Evolutionary conservation across 2,888 invertebrate genomes (phyloP), one percentile per base, ranked within the genome.

Genomic region (Heteromyza rotundicornis): DNA sequence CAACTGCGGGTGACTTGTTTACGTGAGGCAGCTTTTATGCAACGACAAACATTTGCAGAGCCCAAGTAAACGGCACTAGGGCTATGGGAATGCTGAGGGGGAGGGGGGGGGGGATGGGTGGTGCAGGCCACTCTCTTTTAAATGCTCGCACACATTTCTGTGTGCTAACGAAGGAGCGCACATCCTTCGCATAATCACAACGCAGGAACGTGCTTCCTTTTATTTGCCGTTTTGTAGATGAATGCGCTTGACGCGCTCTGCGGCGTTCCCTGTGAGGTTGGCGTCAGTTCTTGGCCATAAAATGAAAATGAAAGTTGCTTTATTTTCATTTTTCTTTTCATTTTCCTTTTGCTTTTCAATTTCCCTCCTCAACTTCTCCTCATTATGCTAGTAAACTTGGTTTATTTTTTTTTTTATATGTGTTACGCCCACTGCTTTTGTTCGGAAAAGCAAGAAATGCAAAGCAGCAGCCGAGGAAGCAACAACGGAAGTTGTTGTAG

Each of bases 221-320:
- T 47, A 20, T 14, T 47, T 40, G 47, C 47, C 7, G 47, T n/a
- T 40, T 47, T 20, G 20, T 3, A 47, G 14, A 17, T 20, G 47
- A 17, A 47, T 47, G 47, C 20, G 47, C 3, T 47, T 62, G 54
- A 56, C 54, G 35, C 51, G 23, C 24, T 35, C 44, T 12, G 44
- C 35, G 19, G 44, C 32, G 23, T 20, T 24, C n/a, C 19, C 47
- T 22, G 19, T 23, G 10, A 19, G n/a, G 14, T 14, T 23, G 20
- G 23, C 44, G 19, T 27, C 47, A 24, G 17, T 32, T 49, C 17
- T 16, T 35, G 54, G n/a, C 35, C 35, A 44, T 57, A 57, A 62
- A 62, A 62, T 49, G 61, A 61, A 61, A 61, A 61, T 61, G 62
- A 62, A 62, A 62, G 62, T 57, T 22, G 16, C 20, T 7, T 60